Percentiles rank a stretch among this genome's conserved stretches.
These are phyloP conservation scores for Styela clava DNA, from an alignment of 23 tunicate species.

Conservation along the genomic window DNA sequence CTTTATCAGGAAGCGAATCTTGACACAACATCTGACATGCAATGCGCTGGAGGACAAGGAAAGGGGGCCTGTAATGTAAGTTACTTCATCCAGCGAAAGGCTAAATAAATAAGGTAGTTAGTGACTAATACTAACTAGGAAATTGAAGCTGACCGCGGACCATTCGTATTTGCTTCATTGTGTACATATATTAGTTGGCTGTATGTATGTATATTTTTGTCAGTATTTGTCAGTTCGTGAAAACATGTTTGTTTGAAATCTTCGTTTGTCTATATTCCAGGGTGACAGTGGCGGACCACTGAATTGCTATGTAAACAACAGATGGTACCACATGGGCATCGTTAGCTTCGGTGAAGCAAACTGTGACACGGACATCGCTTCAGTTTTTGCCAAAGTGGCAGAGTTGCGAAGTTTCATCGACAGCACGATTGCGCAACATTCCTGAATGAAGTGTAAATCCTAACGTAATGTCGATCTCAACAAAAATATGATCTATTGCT, in stretches of 20 bases:
- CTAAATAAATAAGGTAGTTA: neutral
- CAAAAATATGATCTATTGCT: too few relatives aligned
- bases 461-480: too few relatives aligned
- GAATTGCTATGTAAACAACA: conserved; percentile 62
- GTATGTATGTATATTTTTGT: too few relatives aligned
- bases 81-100: neutral
- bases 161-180: too few relatives aligned
- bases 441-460: too few relatives aligned
- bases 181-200: too few relatives aligned
- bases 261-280: too few relatives aligned
- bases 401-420: conserved; percentile 62
- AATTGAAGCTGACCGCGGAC: too few relatives aligned
- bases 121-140: too few relatives aligned
- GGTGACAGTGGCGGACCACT: conserved; percentile 94
- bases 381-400: conserved; percentile 67
- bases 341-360: conserved; percentile 87
- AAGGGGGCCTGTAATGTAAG: conserved; percentile 77
- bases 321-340: conserved; percentile 90
- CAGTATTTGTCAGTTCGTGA: too few relatives aligned
- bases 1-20: conserved; percentile 76
- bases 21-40: conserved; percentile 80
- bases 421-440: neutral
- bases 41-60: conserved; percentile 76
- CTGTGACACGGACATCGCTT: conserved; percentile 80
- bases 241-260: too few relatives aligned